These are phyloP conservation scores for Zaprionus capensis DNA, from an alignment of 1,140 invertebrate species.

Conservation along the genomic window DNA sequence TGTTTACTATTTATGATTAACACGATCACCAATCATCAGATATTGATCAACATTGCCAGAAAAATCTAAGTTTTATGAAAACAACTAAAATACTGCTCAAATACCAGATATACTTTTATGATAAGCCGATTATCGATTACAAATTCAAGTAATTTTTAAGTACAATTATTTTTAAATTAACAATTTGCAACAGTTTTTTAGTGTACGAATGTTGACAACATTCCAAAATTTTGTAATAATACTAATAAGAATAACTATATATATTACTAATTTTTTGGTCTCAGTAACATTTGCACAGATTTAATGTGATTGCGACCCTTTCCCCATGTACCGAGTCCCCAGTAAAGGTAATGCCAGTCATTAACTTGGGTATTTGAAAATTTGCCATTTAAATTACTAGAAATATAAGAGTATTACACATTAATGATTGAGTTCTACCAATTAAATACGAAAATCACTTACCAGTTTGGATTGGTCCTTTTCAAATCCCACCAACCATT, in stretches of 20 bases:
- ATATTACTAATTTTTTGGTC: conserved; percentile 9
- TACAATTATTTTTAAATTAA: too few species aligned
- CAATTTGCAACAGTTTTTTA: too few species aligned
- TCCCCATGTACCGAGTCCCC: conserved; percentile 31
- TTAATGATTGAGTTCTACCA: not conserved
- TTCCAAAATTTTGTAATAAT: not conserved
- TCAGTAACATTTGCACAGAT: conserved; percentile 31
- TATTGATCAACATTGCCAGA: not conserved
- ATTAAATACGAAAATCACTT: not conserved
- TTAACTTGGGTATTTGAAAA: conserved; percentile 26
- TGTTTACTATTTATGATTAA: not conserved
- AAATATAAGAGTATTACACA: not conserved
- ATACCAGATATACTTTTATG: not conserved
- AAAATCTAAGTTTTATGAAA: not conserved
- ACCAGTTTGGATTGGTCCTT: conserved; percentile 20
- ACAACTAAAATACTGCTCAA: not conserved
- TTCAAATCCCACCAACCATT: conserved; percentile 33
- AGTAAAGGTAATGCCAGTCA: conserved; percentile 28
- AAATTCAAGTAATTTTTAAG: too few species aligned
- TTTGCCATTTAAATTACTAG: conserved; percentile 19
- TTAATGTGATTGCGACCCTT: conserved; percentile 30
- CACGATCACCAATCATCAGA: not conserved
- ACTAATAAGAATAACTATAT: not conserved
- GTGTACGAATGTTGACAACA: not conserved
- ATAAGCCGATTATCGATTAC: too few species aligned